Base-by-base conservation (phyloP, 2,888 invertebrate species). In the Biston stratarius region DNA sequence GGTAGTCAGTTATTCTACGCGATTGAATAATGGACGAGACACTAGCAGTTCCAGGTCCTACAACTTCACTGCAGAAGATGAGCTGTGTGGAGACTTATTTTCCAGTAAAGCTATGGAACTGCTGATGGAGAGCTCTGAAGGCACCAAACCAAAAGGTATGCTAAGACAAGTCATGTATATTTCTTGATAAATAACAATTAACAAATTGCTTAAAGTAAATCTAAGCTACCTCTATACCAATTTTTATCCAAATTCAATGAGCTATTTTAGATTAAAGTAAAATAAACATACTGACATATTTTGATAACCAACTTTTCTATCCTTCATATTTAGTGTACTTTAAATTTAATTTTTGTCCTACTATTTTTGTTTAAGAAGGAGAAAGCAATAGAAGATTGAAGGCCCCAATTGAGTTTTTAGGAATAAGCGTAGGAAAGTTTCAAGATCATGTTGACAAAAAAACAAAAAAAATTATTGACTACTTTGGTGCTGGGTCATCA, bases 371-470 rank as follows among this genome's bases (percentile, higher is more conserved):
- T 90, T 49, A 77, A 94, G 93, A 88, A 74, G 83, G 76, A 42
- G 92, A 91, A 77, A 55, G 57, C 9, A 89, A 92, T 60, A 84
- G 90, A 75, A 84, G 76, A 74, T 77, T 94, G 53, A 90, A 86
- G 81, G 84, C 96, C 74, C 94, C 96, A 0, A 94, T 97, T 14
- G 96, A 95, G 69, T 96, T 95, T 84, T 87, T 98, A 15, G 96
- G 97, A 0, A 94, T 98, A n/a, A 97, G 96, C 81, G 97, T 96
- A 12, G 96, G 96, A 0, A 97, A 97, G 84, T 98, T 98, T 87
- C 96, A 96, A 84, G 95, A 95, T 56, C 86, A 88, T 60, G 72
- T 89, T 58, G 92, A 94, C 10, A 94, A 94, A 70, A 95, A 95
- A 83, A 94, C 91, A 8, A 95, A 89, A 74, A 94, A 93, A 63